Evolutionary conservation across 37 sponge, comb jelly and placozoan species (phyloP).

Genomic region (Ephydatia muelleri): DNA sequence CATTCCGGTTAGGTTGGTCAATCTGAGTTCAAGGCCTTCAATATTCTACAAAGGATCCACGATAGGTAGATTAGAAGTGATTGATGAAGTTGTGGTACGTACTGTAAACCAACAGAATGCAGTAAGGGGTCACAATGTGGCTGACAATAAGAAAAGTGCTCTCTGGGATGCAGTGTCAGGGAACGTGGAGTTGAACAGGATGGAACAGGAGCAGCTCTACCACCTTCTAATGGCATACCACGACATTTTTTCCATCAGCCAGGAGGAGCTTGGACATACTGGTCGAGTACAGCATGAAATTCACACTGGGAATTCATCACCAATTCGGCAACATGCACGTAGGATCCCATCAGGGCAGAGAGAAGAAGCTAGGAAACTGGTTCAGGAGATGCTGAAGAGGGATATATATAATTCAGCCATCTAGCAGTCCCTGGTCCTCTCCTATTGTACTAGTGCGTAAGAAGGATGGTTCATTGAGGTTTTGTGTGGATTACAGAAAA

Average conservation of each 20-base stretch:
- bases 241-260: constrained; percentile 14
- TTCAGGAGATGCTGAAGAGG: too few relatives aligned
- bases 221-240: not conserved
- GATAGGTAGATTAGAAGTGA: too few relatives aligned
- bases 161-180: not conserved
- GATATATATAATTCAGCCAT: too few relatives aligned
- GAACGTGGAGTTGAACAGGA: not conserved
- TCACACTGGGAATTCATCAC: constrained; percentile 2
- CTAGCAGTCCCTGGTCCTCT: too few relatives aligned
- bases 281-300: not conserved
- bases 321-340: constrained; percentile 9
- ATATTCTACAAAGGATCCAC: too few relatives aligned
- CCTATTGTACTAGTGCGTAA: too few relatives aligned
- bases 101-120: not conserved
- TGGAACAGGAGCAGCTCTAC: constrained; percentile 8
- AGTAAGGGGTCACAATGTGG: not conserved
- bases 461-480: too few relatives aligned
- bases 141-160: not conserved
- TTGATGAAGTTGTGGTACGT: not conserved
- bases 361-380: constrained; percentile 5
- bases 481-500: too few relatives aligned
- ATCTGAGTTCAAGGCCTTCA: too few relatives aligned
- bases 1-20: too few relatives aligned
- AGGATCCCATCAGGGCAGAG: not conserved
- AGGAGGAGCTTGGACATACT: constrained; percentile 14